Conservation (phyloP, 2,113 vertebrate species). For the Hemiprocne comata region DNA sequence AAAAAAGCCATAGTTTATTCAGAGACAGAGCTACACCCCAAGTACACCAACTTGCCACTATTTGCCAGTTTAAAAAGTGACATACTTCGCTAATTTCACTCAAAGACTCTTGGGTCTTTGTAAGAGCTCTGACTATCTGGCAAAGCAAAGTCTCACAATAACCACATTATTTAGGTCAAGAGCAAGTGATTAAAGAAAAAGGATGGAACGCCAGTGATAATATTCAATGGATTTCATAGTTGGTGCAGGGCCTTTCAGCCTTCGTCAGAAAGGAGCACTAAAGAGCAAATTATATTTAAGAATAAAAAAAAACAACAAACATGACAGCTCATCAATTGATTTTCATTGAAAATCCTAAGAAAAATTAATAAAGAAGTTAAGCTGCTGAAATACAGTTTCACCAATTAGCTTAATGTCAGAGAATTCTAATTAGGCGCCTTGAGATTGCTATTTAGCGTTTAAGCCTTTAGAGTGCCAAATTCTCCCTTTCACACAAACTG, state of each 20-base stretch:
- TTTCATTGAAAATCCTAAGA: slow-evolving; percentile 88
- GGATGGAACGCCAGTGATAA: slow-evolving; percentile 80
- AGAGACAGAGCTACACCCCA: not conserved
- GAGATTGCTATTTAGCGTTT: slow-evolving; percentile 92
- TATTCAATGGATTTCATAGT: slow-evolving; percentile 66
- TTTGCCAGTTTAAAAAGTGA: not conserved
- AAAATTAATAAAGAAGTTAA: slow-evolving; percentile 99
- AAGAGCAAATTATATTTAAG: slow-evolving; percentile 69
- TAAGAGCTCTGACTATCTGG: slow-evolving; percentile 35
- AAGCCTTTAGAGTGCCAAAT: slow-evolving; percentile 91
- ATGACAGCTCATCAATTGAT: slow-evolving; percentile 81
- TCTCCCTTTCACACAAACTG: slow-evolving; percentile 89
- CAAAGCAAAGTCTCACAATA: slow-evolving; percentile 44
- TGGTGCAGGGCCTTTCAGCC: slow-evolving; percentile 64
- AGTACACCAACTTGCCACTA: not conserved
- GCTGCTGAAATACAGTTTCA: slow-evolving; percentile 91
- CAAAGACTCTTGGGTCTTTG: not conserved
- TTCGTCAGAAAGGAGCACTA: slow-evolving; percentile 59
- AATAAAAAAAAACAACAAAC: slow-evolving; percentile 27
- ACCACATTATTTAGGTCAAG: slow-evolving; percentile 68
- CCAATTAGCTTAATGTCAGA: slow-evolving; percentile 99
- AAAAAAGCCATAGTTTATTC: not conserved
- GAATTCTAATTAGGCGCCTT: slow-evolving; percentile 97
- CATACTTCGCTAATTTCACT: slow-evolving; percentile 32
- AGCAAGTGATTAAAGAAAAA: slow-evolving; percentile 75